phyloP scores from a whole-genome alignment of 92 coral and sea anemone genomes.

The Micromussa lordhowensis region DNA sequence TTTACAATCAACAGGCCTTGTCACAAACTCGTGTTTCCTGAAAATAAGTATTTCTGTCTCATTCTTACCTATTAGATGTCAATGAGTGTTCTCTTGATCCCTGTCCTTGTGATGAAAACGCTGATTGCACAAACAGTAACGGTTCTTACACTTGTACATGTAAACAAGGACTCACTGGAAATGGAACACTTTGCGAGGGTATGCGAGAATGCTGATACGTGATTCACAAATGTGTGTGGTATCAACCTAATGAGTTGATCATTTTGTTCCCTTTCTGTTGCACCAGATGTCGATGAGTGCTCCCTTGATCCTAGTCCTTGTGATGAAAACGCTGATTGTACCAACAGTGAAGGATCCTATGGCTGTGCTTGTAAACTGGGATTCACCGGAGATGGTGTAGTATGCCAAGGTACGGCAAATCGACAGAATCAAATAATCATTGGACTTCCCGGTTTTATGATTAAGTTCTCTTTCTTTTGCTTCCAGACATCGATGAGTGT shows the following conservation, averaged over 20 bases:
- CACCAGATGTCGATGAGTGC: slow-evolving; percentile 50
- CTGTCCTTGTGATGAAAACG: slow-evolving; percentile 58
- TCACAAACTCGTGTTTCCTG: background rate
- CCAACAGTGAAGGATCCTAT: slow-evolving; percentile 74
- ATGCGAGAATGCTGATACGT: background rate
- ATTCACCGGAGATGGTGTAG: slow-evolving; percentile 65
- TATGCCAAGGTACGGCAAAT: slow-evolving; percentile 50
- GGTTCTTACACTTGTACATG: slow-evolving; percentile 77
- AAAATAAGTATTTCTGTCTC: too few relatives aligned
- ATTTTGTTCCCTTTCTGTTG: background rate
- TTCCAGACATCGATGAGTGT: slow-evolving; percentile 53
- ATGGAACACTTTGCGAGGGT: background rate
- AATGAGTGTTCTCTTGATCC: slow-evolving; percentile 53
- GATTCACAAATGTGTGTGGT: too few relatives aligned
- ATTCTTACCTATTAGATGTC: slow-evolving; percentile 25
- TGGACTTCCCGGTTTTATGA: too few relatives aligned
- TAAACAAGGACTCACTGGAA: slow-evolving; percentile 45
- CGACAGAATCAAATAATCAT: too few relatives aligned
- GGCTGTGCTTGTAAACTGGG: slow-evolving; percentile 70
- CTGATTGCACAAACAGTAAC: slow-evolving; percentile 53
- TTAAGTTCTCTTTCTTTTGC: background rate
- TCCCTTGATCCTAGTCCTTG: slow-evolving; percentile 43
- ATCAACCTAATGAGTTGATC: background rate
- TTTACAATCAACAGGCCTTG: background rate
- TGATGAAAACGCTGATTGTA: slow-evolving; percentile 60